phyloP scores from a whole-genome alignment of 2,113 vertebrate genomes.

The Myiopsitta monachus region DNA sequence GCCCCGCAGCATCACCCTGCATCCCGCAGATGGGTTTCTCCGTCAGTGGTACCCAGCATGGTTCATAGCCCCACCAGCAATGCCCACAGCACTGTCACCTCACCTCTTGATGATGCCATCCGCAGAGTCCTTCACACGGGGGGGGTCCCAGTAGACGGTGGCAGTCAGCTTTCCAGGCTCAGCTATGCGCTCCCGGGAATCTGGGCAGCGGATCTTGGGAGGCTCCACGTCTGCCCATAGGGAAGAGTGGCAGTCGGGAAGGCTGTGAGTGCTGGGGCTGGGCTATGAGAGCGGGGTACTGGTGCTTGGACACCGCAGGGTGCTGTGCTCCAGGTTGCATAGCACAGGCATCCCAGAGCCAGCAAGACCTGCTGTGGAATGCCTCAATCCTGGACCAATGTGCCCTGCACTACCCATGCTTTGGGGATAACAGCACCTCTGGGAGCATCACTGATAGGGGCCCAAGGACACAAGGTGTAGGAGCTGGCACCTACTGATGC shows the following conservation, averaged over 20 bases:
- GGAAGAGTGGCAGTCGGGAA: neutral
- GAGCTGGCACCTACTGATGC: neutral
- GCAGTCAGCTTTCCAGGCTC: constrained; percentile 90
- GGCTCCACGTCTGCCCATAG: constrained; percentile 85
- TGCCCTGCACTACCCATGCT: neutral
- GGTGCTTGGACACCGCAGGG: fast-evolving
- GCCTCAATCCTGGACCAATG: fast-evolving
- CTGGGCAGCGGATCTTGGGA: constrained; percentile 91
- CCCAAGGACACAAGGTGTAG: neutral
- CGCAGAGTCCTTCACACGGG: constrained; percentile 86
- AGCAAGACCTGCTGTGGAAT: neutral
- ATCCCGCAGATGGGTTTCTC: neutral
- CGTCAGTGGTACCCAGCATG: neutral
- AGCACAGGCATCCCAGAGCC: fast-evolving
- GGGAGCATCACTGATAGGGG: neutral
- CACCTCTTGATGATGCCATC: constrained; percentile 86
- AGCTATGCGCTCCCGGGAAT: constrained; percentile 85
- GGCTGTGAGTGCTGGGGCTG: neutral
- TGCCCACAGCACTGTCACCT: neutral
- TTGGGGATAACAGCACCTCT: fast-evolving
- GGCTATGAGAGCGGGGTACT: fast-evolving
- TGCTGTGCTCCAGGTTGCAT: neutral
- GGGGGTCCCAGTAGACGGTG: constrained; percentile 87
- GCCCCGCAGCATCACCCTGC: constrained; percentile 84
- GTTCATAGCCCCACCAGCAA: neutral